phyloP scores from a whole-genome alignment of 2,888 invertebrate genomes.

The Sceliomorpha sp. region DNA sequence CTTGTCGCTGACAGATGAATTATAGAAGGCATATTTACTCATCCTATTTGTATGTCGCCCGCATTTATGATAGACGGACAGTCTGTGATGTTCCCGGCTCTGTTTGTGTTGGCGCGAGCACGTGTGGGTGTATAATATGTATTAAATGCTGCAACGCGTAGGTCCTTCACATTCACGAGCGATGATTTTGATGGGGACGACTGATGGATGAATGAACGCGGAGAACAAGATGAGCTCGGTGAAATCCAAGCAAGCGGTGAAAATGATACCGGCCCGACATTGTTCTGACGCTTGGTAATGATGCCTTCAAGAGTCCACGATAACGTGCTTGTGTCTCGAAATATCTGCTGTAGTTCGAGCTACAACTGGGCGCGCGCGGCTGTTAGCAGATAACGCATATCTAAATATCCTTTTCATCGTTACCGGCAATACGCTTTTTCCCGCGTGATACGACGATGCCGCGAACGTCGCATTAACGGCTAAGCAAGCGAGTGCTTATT shows the following conservation, averaged over 20 bases:
- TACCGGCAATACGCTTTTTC: no score
- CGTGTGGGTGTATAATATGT: slow-evolving; percentile 1
- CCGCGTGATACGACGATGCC: no score
- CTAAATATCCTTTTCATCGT: neutral
- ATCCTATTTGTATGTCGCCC: slow-evolving; percentile 33
- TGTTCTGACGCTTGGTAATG: slow-evolving; percentile 56
- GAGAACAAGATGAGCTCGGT: slow-evolving; percentile 1
- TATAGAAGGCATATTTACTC: slow-evolving; percentile 36
- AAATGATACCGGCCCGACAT: slow-evolving; percentile 52
- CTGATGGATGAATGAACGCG: slow-evolving; percentile 17
- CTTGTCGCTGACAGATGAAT: slow-evolving; percentile 31
- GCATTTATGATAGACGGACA: slow-evolving; percentile 22
- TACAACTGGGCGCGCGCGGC: neutral
- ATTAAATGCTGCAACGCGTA: neutral
- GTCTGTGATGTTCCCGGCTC: neutral
- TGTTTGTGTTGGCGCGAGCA: slow-evolving; percentile 10
- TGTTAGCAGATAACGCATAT: neutral
- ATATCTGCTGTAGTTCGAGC: slow-evolving; percentile 5
- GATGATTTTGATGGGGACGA: slow-evolving; percentile 41
- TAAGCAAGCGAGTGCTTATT: no score
- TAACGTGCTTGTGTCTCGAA: slow-evolving; percentile 5
- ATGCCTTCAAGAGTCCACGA: slow-evolving; percentile 42
- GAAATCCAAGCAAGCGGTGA: slow-evolving; percentile 46
- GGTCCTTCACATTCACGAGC: slow-evolving; percentile 17
- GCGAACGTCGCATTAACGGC: no score